A percentile compares a stretch with the other conserved stretches of the same genome.
Evolutionary conservation across 2,888 invertebrate genomes (phyloP).

Genomic region (Gerosis bhagava): DNA sequence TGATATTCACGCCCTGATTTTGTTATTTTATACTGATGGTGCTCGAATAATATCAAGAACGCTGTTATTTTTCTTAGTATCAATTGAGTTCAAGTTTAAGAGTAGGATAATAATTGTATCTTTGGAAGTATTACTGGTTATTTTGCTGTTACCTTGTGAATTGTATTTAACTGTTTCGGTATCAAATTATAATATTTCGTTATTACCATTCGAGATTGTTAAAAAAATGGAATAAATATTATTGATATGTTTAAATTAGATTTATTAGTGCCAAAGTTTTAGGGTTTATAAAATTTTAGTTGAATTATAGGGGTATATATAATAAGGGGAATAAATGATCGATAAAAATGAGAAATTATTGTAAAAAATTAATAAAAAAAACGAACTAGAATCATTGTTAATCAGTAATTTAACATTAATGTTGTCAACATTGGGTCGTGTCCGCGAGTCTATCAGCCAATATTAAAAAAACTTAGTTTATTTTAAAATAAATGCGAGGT

Average conservation of each 20-base stretch:
- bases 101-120: background rate
- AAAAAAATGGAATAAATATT: conserved; percentile 44
- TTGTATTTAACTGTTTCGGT: conserved; percentile 10
- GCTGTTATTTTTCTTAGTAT: too few relatives aligned
- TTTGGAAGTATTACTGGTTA: too few relatives aligned
- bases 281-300: conserved; percentile 75
- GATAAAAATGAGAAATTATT: conserved; percentile 64
- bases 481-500: conserved; percentile 65
- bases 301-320: conserved; percentile 70
- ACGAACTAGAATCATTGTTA: conserved; percentile 78
- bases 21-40: conserved; percentile 44
- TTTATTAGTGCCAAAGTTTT: conserved; percentile 78
- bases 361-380: conserved; percentile 67
- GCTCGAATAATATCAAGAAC: conserved; percentile 54
- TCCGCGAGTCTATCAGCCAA: conserved; percentile 66
- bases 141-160: too few relatives aligned
- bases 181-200: conserved; percentile 7
- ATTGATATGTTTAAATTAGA: conserved; percentile 66
- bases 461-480: conserved; percentile 71
- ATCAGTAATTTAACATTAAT: conserved; percentile 62
- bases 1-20: conserved; percentile 13
- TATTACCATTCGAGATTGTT: conserved; percentile 16
- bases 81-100: too few relatives aligned
- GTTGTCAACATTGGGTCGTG: conserved; percentile 53
- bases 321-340: too few relatives aligned